Percentiles rank a stretch among this genome's conserved stretches.
Conservation (phyloP, 2,797 vertebrate species). For the Melanotaenia parkinsoni region DNA sequence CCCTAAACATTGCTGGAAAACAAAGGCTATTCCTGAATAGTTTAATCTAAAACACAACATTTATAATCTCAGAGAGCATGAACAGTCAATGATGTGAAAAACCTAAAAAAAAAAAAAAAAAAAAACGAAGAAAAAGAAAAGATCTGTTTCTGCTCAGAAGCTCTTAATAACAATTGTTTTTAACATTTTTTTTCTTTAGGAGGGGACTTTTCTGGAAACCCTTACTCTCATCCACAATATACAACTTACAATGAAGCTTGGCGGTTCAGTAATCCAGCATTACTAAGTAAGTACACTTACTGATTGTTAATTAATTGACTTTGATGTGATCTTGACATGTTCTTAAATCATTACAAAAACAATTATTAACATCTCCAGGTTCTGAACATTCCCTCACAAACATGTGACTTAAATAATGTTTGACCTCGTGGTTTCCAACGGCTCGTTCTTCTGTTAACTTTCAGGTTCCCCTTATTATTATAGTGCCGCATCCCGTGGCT, state of each 20-base stretch:
- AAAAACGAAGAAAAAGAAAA: not conserved
- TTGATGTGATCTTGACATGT: not conserved
- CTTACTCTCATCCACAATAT: slow-evolving; percentile 99
- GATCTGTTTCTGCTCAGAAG: slow-evolving; percentile 9
- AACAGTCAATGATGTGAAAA: slow-evolving; percentile 1
- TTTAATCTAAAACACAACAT: slow-evolving; percentile 83
- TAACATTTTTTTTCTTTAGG: slow-evolving; percentile 80
- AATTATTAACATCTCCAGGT: not conserved
- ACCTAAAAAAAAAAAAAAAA: slow-evolving; percentile 8
- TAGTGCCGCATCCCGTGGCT: slow-evolving; percentile 99
- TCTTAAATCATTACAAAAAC: not conserved
- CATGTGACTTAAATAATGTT: slow-evolving; percentile 78
- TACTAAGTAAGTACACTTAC: slow-evolving; percentile 93
- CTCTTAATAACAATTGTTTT: slow-evolving; percentile 31
- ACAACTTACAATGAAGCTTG: slow-evolving; percentile 99
- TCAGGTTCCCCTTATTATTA: slow-evolving; percentile 99
- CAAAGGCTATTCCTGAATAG: slow-evolving; percentile 83
- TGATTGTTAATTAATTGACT: slow-evolving; percentile 1
- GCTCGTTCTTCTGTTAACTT: slow-evolving; percentile 99
- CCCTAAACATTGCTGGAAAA: slow-evolving; percentile 81
- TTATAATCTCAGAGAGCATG: slow-evolving; percentile 76
- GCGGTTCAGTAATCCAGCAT: slow-evolving; percentile 99
- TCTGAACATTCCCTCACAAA: slow-evolving; percentile 7
- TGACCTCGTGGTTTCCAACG: slow-evolving; percentile 92
- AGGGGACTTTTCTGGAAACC: slow-evolving; percentile 99